Percentiles rank a stretch among this genome's conserved stretches.
These are phyloP conservation scores for Meliscaeva auricollis DNA, from an alignment of 2,888 invertebrate species.

Conservation along the genomic window DNA sequence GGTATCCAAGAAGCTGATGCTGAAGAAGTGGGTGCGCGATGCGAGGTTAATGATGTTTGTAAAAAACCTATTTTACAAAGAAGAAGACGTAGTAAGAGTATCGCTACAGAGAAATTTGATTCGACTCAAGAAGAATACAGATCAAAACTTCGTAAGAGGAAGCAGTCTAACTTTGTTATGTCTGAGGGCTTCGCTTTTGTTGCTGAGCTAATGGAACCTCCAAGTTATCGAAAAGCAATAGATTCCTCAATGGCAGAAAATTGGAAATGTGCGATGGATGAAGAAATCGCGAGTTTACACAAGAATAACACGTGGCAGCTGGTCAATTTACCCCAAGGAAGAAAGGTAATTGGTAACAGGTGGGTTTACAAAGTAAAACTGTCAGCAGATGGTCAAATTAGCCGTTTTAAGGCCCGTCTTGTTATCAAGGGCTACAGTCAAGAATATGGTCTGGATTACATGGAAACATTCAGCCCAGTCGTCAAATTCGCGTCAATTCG, in stretches of 20 bases:
- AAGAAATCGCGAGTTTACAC: slow-evolving; percentile 22
- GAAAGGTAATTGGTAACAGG: slow-evolving; percentile 36
- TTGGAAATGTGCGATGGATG: slow-evolving; percentile 46
- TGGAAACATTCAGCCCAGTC: slow-evolving; percentile 16
- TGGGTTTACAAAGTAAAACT: slow-evolving; percentile 27
- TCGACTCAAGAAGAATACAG: too few species aligned
- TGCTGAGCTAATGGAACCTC: too few species aligned
- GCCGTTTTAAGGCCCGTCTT: not conserved
- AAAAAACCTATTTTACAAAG: too few species aligned
- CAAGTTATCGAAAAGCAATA: not conserved
- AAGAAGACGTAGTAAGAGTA: too few species aligned
- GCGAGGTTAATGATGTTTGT: too few species aligned
- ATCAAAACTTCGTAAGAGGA: too few species aligned
- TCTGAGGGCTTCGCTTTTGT: too few species aligned
- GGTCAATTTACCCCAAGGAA: slow-evolving; percentile 16
- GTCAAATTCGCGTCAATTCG: not conserved
- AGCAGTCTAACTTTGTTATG: too few species aligned
- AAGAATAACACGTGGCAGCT: slow-evolving; percentile 46
- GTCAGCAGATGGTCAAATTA: slow-evolving; percentile 21
- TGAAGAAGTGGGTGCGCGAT: too few species aligned
- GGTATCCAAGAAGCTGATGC: too few species aligned
- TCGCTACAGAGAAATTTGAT: too few species aligned
- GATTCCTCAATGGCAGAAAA: not conserved
- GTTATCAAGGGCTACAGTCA: not conserved
- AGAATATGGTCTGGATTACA: slow-evolving; percentile 23